These are phyloP conservation scores for Chascanopsetta lugubris DNA, from an alignment of 2,113 vertebrate genomes.

Conservation along the genomic window DNA sequence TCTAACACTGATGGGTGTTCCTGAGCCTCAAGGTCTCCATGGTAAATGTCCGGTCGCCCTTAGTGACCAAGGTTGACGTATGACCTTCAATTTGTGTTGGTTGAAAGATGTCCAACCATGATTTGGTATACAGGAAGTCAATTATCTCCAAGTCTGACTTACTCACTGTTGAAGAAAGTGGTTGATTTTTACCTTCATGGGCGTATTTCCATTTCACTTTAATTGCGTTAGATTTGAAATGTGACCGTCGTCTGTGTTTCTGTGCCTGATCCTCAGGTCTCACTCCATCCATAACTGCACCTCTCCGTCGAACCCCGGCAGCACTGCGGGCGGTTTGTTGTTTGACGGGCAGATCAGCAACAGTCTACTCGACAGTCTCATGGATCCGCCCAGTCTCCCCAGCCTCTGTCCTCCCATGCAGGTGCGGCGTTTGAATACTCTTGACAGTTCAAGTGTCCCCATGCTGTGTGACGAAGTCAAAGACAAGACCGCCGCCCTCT, in stretches of 20 bases:
- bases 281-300: constrained; percentile 89
- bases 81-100: too few relatives aligned
- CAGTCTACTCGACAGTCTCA: constrained; percentile 87
- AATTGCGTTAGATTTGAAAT: neutral
- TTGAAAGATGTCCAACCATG: too few relatives aligned
- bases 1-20: too few relatives aligned
- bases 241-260: neutral
- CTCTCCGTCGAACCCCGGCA: constrained; percentile 72
- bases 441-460: neutral
- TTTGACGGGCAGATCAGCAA: constrained; percentile 86
- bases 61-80: too few relatives aligned
- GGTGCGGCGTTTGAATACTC: constrained; percentile 70
- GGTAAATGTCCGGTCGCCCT: too few relatives aligned
- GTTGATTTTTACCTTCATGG: too few relatives aligned
- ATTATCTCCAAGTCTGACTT: too few relatives aligned
- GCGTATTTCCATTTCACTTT: neutral
- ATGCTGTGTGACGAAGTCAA: neutral
- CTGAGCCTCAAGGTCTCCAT: too few relatives aligned
- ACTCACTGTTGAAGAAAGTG: too few relatives aligned
- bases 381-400: constrained; percentile 82
- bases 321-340: constrained; percentile 74
- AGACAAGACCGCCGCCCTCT: neutral
- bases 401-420: constrained; percentile 92
- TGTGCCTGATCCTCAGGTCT: constrained; percentile 83
- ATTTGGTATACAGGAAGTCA: too few relatives aligned